Conservation (phyloP, 2,797 vertebrate species). For the Chloroceryle inda region DNA sequence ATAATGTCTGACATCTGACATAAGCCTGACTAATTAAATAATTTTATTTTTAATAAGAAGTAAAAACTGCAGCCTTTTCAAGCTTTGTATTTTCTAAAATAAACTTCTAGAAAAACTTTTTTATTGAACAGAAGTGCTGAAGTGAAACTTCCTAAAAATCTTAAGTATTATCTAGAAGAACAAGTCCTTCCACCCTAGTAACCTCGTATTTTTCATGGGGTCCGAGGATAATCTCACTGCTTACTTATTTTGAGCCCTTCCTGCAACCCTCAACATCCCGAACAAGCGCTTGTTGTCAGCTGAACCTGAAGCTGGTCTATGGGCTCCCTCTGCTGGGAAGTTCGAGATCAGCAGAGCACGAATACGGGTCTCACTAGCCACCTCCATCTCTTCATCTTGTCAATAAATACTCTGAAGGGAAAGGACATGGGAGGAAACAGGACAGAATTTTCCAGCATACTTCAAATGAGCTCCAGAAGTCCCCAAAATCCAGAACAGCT, state of each 20-base stretch:
- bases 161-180: not conserved
- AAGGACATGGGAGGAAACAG: not conserved
- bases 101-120: not conserved
- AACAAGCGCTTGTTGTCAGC: rapidly evolving
- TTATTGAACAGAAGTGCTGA: not conserved
- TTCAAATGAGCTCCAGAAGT: not conserved
- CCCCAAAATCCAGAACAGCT: not conserved
- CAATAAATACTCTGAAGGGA: not conserved
- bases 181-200: not conserved
- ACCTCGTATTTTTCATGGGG: not conserved
- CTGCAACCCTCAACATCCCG: rapidly evolving
- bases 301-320: not conserved
- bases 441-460: not conserved
- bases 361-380: rapidly evolving
- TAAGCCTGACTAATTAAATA: not conserved
- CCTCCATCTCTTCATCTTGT: not conserved
- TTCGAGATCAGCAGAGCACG: not conserved
- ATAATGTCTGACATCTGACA: not conserved
- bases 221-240: not conserved
- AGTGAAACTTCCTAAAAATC: not conserved
- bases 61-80: not conserved
- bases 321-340: slow-evolving; percentile 44
- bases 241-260: not conserved
- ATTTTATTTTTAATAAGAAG: not conserved
- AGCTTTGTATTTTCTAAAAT: not conserved